Conservation (phyloP, 2,888 invertebrate genomes). For the Vesta saturnalis region DNA sequence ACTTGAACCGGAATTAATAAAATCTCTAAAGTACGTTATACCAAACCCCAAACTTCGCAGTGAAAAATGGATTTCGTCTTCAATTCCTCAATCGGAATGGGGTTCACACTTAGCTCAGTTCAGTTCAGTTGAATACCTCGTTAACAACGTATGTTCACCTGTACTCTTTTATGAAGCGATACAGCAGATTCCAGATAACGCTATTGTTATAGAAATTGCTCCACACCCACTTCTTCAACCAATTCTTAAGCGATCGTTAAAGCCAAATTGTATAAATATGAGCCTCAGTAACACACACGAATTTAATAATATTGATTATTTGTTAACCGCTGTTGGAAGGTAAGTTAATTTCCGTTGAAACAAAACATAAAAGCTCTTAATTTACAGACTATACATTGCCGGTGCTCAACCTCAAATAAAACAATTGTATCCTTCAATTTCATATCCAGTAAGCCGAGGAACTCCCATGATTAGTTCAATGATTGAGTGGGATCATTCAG, state of each 20-base stretch:
- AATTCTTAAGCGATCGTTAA: constrained; percentile 86
- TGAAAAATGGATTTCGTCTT: constrained; percentile 90
- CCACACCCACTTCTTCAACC: constrained; percentile 96
- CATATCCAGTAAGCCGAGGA: constrained; percentile 83
- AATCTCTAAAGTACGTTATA: constrained; percentile 83
- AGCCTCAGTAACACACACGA: constrained; percentile 87
- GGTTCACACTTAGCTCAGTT: constrained; percentile 77
- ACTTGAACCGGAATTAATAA: constrained; percentile 83
- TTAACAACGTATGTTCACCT: constrained; percentile 93
- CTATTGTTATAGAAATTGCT: constrained; percentile 91
- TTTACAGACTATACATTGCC: constrained; percentile 73
- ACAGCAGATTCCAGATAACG: constrained; percentile 84
- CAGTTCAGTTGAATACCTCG: constrained; percentile 94
- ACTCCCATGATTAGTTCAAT: not conserved
- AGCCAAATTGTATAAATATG: constrained; percentile 78
- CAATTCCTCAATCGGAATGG: constrained; percentile 90
- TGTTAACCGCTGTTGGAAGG: constrained; percentile 86
- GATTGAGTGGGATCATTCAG: not conserved
- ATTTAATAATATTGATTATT: constrained; percentile 76
- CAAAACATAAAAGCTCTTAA: not conserved
- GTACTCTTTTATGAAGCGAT: constrained; percentile 93
- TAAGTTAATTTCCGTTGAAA: constrained; percentile 56
- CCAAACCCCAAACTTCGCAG: constrained; percentile 82
- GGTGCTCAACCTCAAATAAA: constrained; percentile 81
- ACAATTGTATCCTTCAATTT: constrained; percentile 78